phyloP scores from a whole-genome alignment of 2,797 vertebrate species.

The Neosilurus mollespiculum region DNA sequence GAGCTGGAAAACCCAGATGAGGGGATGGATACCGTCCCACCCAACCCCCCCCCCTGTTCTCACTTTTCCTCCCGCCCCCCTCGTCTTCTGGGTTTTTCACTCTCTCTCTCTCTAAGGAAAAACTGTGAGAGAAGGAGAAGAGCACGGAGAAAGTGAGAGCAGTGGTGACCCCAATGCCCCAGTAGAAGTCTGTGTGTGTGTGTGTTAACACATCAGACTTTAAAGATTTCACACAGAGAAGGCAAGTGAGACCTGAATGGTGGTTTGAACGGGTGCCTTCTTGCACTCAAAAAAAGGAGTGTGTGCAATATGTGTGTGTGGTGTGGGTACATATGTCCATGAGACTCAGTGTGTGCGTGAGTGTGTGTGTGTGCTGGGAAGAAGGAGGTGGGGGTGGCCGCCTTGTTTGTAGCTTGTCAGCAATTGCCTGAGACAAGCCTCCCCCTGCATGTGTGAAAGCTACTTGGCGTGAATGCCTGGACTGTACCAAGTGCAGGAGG shows the following conservation, averaged over 20 bases:
- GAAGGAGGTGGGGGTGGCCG: slow-evolving; percentile 72
- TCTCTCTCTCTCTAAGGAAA: slow-evolving; percentile 36
- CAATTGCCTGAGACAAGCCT: slow-evolving; percentile 87
- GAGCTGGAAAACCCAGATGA: slow-evolving; percentile 51
- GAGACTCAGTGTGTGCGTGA: slow-evolving; percentile 28
- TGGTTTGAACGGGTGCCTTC: slow-evolving; percentile 52
- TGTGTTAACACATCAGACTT: slow-evolving; percentile 43
- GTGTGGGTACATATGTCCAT: slow-evolving; percentile 37
- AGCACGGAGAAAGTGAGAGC: slow-evolving; percentile 45
- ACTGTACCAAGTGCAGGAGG: slow-evolving; percentile 80
- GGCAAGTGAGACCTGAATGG: slow-evolving; percentile 39
- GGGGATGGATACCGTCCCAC: slow-evolving; percentile 45
- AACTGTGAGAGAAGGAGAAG: slow-evolving; percentile 40
- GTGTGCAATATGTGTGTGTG: slow-evolving; percentile 14
- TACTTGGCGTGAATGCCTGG: slow-evolving; percentile 88
- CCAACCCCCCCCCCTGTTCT: slow-evolving; percentile 43
- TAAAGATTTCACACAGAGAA: slow-evolving; percentile 45
- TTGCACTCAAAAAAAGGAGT: slow-evolving; percentile 66
- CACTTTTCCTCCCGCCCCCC: slow-evolving; percentile 39
- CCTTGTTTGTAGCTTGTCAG: slow-evolving; percentile 91
- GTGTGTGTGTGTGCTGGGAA: slow-evolving; percentile 36
- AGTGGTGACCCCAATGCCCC: slow-evolving; percentile 30
- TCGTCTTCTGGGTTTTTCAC: slow-evolving; percentile 2
- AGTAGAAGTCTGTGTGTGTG: slow-evolving; percentile 15
- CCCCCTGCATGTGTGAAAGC: slow-evolving; percentile 85